These are phyloP conservation scores for Idaea biselata DNA, from an alignment of 2,888 invertebrate species.

Conservation along the genomic window DNA sequence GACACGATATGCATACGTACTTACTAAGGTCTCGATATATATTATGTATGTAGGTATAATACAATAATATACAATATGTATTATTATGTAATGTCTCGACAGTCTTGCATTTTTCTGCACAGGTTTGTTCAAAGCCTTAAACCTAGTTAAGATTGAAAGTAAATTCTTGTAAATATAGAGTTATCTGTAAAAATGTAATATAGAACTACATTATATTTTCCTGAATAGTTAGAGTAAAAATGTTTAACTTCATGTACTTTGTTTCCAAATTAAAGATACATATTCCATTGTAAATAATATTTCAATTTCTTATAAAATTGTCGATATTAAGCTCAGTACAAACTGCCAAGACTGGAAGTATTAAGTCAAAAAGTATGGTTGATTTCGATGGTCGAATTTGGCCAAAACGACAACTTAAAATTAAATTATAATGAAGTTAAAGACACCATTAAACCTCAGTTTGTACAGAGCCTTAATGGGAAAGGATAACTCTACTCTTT, in stretches of 20 bases:
- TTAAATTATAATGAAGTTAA: no score
- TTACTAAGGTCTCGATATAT: no score
- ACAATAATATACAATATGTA: no score
- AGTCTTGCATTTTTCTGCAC: neutral
- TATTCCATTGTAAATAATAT: neutral
- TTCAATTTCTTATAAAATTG: neutral
- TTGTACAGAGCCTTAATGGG: neutral
- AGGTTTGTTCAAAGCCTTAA: neutral
- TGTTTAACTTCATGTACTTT: neutral
- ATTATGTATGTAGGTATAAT: no score
- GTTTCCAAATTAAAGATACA: neutral
- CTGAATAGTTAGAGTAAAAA: neutral
- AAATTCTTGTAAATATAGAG: conserved; percentile 32
- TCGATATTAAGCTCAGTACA: neutral
- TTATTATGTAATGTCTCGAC: no score
- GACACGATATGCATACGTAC: no score
- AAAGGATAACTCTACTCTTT: no score
- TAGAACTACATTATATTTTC: conserved; percentile 23
- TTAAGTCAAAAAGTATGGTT: no score
- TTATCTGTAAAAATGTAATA: conserved; percentile 50
- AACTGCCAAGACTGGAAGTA: neutral
- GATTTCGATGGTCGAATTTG: no score
- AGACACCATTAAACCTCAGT: neutral
- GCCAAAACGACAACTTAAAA: no score
- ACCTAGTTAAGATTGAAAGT: neutral